phyloP scores from a whole-genome alignment of 2,797 vertebrate genomes.

The Tauraco hartlaubi region DNA sequence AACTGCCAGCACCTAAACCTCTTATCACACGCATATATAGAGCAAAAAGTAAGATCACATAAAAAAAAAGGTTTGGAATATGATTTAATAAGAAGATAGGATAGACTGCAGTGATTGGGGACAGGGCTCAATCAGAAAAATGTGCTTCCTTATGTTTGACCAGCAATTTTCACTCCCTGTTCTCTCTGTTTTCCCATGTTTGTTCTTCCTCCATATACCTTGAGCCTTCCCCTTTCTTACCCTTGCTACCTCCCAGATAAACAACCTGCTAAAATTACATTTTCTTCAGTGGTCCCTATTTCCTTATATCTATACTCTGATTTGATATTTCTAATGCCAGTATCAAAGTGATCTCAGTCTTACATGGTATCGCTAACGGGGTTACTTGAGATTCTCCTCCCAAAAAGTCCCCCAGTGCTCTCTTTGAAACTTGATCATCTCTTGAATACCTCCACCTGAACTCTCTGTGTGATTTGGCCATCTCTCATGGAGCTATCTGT shows the following conservation, averaged over 20 bases:
- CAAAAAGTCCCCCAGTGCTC: background rate
- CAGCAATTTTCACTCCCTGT: background rate
- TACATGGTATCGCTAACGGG: background rate
- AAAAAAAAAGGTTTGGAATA: background rate
- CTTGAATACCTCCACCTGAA: background rate
- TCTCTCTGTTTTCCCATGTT: background rate
- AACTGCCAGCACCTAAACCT: background rate
- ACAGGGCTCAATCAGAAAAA: background rate
- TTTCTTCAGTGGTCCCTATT: background rate
- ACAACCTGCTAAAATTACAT: background rate
- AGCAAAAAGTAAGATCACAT: background rate
- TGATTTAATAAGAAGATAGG: background rate
- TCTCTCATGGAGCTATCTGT: background rate
- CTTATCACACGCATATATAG: background rate
- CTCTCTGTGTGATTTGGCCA: accelerated
- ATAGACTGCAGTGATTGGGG: background rate
- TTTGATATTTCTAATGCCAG: background rate
- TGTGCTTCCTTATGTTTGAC: background rate
- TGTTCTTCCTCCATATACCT: background rate
- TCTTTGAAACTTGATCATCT: background rate
- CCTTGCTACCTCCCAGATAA: background rate
- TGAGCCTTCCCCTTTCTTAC: background rate
- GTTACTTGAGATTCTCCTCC: background rate
- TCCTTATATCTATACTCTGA: background rate
- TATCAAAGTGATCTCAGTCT: background rate